Conservation (phyloP, 1,140 invertebrate species). For the Anagrus nilaparvatae region DNA sequence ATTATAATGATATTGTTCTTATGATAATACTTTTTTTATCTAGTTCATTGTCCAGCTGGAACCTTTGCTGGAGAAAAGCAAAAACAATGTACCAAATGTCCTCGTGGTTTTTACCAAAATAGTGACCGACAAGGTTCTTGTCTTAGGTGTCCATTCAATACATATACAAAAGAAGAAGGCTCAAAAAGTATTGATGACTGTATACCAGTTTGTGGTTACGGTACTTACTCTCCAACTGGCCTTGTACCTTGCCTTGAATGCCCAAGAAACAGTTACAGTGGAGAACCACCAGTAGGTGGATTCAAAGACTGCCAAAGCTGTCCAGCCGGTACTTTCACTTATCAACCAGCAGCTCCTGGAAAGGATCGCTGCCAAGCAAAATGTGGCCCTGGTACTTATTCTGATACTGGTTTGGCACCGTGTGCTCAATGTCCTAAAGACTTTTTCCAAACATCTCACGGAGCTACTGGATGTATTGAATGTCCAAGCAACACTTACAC, state of each 20-base stretch:
- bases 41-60: constrained; percentile 90
- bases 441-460: constrained; percentile 78
- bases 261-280: constrained; percentile 83
- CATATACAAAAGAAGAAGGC: constrained; percentile 86
- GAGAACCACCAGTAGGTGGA: constrained; percentile 77
- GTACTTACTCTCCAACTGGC: constrained; percentile 90
- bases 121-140: constrained; percentile 78
- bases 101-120: constrained; percentile 86
- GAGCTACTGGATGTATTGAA: constrained; percentile 74
- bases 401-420: constrained; percentile 86
- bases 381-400: constrained; percentile 89
- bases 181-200: constrained; percentile 74
- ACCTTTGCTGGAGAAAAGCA: constrained; percentile 83
- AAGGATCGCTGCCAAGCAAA: constrained; percentile 79
- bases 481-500: constrained; percentile 82
- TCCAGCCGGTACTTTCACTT: constrained; percentile 82
- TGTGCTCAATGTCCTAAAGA: constrained; percentile 90
- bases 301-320: constrained; percentile 92
- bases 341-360: constrained; percentile 79
- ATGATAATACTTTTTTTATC: constrained; percentile 24
- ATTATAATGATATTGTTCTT: neutral
- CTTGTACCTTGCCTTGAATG: constrained; percentile 92
- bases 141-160: constrained; percentile 79
- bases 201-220: constrained; percentile 89
- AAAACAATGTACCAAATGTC: constrained; percentile 80